Percentiles rank a stretch among this genome's conserved stretches.
Evolutionary conservation across 1,140 invertebrate genomes (phyloP).

Genomic region (Pachypeltis micranthus): DNA sequence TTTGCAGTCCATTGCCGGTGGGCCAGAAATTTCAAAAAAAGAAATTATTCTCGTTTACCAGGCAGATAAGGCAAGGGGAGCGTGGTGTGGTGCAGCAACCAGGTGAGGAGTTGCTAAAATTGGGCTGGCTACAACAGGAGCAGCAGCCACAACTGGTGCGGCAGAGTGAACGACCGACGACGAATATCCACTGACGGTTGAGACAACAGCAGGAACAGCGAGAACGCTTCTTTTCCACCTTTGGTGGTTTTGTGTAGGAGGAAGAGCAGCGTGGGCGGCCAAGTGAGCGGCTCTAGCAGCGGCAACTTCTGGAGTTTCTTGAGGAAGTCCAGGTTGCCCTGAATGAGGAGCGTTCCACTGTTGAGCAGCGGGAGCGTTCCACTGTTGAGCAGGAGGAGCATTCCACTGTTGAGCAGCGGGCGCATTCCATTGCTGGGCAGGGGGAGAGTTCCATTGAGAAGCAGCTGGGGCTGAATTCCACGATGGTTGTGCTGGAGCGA

Average conservation of each 20-base stretch:
- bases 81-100: constrained; percentile 26
- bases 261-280: constrained; percentile 30
- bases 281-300: constrained; percentile 29
- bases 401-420: background rate
- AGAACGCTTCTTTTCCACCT: constrained; percentile 38
- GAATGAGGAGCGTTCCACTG: constrained; percentile 2
- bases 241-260: constrained; percentile 38
- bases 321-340: constrained; percentile 22
- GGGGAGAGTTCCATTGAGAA: background rate
- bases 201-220: constrained; percentile 38
- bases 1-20: background rate
- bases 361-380: background rate
- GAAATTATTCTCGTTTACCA: too few species aligned
- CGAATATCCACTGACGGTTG: constrained; percentile 38
- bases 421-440: background rate
- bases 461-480: background rate
- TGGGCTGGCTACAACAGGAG: constrained; percentile 19
- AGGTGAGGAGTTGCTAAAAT: constrained; percentile 7
- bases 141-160: constrained; percentile 35
- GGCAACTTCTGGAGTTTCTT: constrained; percentile 24
- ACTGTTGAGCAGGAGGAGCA: background rate
- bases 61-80: background rate
- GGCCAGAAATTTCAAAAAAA: too few species aligned
- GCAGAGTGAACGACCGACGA: constrained; percentile 30
- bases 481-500: background rate